Conservation (phyloP, 2,888 invertebrate species). For the Tachina lurida region DNA sequence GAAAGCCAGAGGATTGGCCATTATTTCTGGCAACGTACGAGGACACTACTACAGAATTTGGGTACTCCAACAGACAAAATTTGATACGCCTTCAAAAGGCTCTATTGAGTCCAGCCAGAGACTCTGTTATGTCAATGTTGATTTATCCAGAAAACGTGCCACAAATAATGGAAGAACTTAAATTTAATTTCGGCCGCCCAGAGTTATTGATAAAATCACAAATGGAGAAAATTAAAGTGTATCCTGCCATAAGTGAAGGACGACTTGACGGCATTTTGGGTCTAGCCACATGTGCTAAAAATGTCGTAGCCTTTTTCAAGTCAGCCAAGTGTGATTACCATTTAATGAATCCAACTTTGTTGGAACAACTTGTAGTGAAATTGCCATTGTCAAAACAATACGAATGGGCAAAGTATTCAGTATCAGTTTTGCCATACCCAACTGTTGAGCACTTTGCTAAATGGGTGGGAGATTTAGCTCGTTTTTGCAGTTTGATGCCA, state of each 20-base stretch:
- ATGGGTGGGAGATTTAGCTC: slow-evolving; percentile 58
- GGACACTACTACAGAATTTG: slow-evolving; percentile 28
- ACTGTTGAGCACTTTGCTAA: slow-evolving; percentile 52
- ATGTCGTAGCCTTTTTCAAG: slow-evolving; percentile 29
- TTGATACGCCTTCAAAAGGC: too few relatives aligned
- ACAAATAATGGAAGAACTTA: too few relatives aligned
- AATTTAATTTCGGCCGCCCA: too few relatives aligned
- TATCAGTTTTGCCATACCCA: slow-evolving; percentile 40
- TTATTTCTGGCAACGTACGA: too few relatives aligned
- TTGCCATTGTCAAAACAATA: slow-evolving; percentile 6
- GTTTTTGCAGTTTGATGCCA: slow-evolving; percentile 52
- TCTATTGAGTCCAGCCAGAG: too few relatives aligned
- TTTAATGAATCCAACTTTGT: slow-evolving; percentile 8
- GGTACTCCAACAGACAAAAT: not conserved
- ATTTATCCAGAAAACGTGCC: slow-evolving; percentile 25
- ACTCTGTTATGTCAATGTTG: not conserved
- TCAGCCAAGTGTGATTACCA: slow-evolving; percentile 5
- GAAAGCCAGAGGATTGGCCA: too few relatives aligned
- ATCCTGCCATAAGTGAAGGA: too few relatives aligned
- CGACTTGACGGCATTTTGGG: slow-evolving; percentile 22
- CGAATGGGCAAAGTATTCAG: slow-evolving; percentile 60
- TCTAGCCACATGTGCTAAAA: not conserved
- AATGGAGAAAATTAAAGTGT: too few relatives aligned
- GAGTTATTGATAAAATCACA: too few relatives aligned
- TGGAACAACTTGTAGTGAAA: slow-evolving; percentile 60